phyloP scores from a whole-genome alignment of 2,888 invertebrate genomes.

The Creontiades dilutus region DNA sequence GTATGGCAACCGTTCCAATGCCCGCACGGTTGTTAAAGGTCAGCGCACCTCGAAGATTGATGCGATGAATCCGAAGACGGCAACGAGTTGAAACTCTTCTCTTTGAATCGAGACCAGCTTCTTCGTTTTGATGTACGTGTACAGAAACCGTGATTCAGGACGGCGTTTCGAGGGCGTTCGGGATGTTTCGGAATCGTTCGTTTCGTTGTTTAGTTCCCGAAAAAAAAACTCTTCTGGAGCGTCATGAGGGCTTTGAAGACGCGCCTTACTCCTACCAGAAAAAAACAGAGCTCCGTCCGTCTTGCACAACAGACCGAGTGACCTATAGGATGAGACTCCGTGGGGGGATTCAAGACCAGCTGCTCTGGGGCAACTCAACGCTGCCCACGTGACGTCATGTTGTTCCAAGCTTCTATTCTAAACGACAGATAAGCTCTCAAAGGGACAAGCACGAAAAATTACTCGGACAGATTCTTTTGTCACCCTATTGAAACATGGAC shows the following conservation, averaged over 20 bases:
- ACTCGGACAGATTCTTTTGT: too few relatives aligned
- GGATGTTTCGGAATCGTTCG: constrained; percentile 2
- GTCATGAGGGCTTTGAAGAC: background rate
- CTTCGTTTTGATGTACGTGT: background rate
- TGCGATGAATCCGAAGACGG: constrained; percentile 3
- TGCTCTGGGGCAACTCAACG: background rate
- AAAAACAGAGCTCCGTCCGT: constrained; percentile 6
- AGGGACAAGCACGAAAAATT: too few relatives aligned
- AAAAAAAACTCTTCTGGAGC: background rate
- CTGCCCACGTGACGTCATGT: background rate
- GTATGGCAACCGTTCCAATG: constrained; percentile 17
- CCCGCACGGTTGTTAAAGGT: constrained; percentile 18
- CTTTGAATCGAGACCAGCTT: background rate
- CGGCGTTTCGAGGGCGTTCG: background rate
- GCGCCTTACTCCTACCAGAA: background rate
- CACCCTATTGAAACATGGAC: too few relatives aligned
- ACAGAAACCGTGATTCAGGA: background rate
- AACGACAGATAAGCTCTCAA: background rate
- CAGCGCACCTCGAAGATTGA: constrained; percentile 6
- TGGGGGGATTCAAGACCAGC: constrained; percentile 27
- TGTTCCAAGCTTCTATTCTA: background rate
- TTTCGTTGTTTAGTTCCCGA: background rate
- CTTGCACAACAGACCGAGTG: constrained; percentile 23
- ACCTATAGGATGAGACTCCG: constrained; percentile 16
- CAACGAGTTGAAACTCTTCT: background rate